Base-by-base conservation (phyloP, 2,113 vertebrate species). In the Pseudopipra pipra region DNA sequence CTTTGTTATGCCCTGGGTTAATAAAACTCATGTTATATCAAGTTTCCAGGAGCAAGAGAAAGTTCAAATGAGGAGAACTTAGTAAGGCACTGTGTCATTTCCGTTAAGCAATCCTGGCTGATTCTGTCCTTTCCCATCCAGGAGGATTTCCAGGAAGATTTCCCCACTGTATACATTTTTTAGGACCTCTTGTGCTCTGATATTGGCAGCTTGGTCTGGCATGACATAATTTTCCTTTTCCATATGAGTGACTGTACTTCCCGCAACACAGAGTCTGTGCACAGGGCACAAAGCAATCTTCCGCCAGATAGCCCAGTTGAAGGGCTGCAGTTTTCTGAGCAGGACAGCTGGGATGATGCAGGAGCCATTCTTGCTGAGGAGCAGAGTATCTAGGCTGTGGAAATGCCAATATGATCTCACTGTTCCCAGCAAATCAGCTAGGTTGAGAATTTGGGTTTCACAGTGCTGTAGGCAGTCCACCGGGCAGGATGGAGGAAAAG, bases 181-280 rank as follows among this genome's bases (percentile, higher is more conserved):
- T 41, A 71, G 31, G 19, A 39, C 35, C 9, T 85, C 59, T 63
- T 63, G 16, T 59, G 83, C 75, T 93, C 59, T 90, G 20, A 28
- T 59, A 0, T 44, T 2, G 37, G 9, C 22, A 63, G 6, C 76
- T 65, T 73, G 14, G 18, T 62, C 56, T 67, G 28, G 17, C 23
- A 11, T 9, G 22, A 4, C 43, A 46, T 68, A 0, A 0, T 74
- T 90, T 77, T 54, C 14, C 9, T 27, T 87, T 23, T 37, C 30
- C 49, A 77, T 56, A 11, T 65, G 41, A 25, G 25, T 74, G 31
- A 14, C 16, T 23, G 17, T 41, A 30, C 46, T 35, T 79, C 37
- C 31, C 4, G 5, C 37, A 61, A 22, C 0, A 3, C 23, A 5
- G 11, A 8, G 17, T 84, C 14, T 2, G 3, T 63, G 33, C 10